phyloP scores from a whole-genome alignment of 2,113 vertebrate genomes.

The Antechinus stuartii region DNA sequence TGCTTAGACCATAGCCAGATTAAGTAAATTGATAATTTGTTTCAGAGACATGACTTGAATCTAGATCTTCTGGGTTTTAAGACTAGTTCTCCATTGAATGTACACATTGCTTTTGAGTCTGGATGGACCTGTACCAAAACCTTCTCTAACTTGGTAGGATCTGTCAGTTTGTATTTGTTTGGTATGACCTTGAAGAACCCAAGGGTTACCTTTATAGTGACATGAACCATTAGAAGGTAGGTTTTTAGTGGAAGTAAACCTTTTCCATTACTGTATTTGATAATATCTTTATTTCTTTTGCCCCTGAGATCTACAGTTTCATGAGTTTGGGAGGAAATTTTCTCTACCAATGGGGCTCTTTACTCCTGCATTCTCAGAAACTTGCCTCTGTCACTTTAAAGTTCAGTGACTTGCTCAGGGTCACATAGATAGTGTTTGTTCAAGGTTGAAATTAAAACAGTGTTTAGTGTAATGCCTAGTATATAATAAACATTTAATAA shows the following conservation, averaged over 20 bases:
- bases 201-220: neutral
- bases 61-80: neutral
- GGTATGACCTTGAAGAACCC: neutral
- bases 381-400: neutral
- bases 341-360: neutral
- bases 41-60: neutral
- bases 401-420: neutral
- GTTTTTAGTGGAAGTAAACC: neutral
- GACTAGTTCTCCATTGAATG: neutral
- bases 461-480: neutral
- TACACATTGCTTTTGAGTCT: neutral
- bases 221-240: neutral
- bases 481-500: neutral
- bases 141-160: neutral
- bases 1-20: neutral
- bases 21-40: neutral
- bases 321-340: neutral
- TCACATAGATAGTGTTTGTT: neutral
- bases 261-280: neutral
- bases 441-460: neutral
- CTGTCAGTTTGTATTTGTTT: neutral
- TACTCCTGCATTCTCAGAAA: neutral
- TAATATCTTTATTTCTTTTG: constrained; percentile 14
- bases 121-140: neutral
- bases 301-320: neutral